phyloP scores from a whole-genome alignment of 2,888 invertebrate genomes.

The Tiliacea aurago region DNA sequence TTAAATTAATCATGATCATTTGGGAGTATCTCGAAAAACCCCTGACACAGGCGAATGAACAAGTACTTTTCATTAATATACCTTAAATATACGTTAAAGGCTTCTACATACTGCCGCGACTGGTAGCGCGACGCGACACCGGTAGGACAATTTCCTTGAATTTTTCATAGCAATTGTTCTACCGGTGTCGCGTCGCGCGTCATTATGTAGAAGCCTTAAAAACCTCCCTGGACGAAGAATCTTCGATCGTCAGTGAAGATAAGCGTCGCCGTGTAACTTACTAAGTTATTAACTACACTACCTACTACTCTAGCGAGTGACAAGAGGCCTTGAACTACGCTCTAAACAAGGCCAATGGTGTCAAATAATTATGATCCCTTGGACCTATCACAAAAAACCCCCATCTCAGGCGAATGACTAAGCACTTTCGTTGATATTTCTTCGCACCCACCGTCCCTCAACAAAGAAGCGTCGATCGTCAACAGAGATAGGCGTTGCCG shows the following conservation, averaged over 20 bases:
- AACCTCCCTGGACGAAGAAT: neutral
- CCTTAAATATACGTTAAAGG: too few relatives aligned
- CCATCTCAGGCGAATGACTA: neutral
- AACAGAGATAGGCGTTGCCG: slow-evolving; percentile 16
- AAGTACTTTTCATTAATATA: slow-evolving; percentile 17
- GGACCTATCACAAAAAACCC: slow-evolving; percentile 3
- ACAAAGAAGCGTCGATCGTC: slow-evolving; percentile 4
- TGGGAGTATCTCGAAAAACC: neutral
- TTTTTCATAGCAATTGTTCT: too few relatives aligned
- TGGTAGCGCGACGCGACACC: too few relatives aligned
- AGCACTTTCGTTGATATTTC: slow-evolving; percentile 21
- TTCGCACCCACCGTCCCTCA: neutral
- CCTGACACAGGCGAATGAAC: neutral
- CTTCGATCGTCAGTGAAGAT: slow-evolving; percentile 11
- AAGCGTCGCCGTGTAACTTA: slow-evolving; percentile 20
- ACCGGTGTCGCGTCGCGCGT: too few relatives aligned
- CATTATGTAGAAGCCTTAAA: too few relatives aligned
- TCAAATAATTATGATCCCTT: slow-evolving; percentile 3
- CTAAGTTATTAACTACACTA: neutral
- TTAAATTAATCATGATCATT: neutral
- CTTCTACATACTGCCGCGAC: too few relatives aligned
- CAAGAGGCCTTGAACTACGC: slow-evolving; percentile 61
- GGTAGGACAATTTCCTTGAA: too few relatives aligned
- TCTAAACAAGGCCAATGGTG: slow-evolving; percentile 60
- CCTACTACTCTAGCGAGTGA: neutral